Base-by-base conservation (phyloP, 2,888 invertebrate species). In the Parthenolecanium corni region DNA sequence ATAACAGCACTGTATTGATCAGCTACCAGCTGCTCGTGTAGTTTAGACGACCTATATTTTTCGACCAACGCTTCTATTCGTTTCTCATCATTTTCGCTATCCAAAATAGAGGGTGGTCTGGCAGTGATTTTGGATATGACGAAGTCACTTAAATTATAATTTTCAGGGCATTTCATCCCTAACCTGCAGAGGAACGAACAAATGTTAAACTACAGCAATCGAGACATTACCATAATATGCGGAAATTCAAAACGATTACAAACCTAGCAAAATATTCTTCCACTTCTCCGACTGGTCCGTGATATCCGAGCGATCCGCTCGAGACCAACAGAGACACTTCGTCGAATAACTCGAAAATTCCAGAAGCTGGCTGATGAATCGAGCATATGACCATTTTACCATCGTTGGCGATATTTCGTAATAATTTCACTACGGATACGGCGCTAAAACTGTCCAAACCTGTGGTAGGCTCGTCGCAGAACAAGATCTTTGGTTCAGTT, bases 381-480 rank as follows among this genome's bases (percentile, higher is more conserved):
- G 67, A 51, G 42, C 67, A 67, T 4, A 67, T 40, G 21, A 67
- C 62, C 23, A 67, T 64, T 49, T 66, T 66, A 1, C 66, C 65
- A n/a, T 49, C 64, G n/a, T 57, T 49, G 6, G 86, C 78, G 38
- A 86, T 76, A 67, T 78, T 78, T 25, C 80, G 77, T 21, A 89
- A 74, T 0, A 85, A 82, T 65, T 82, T 80, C 11, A 91, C 82
- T 0, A 94, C 87, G 20, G 83, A 82, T 65, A 82, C 82, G 0
- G 95, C 93, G 71, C 85, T 89, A 73, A 82, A 93, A 68, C 91
- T 90, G 74, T 95, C 95, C 61, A 95, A 74, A 0, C 94, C 92
- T 0, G 91, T 90, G 0, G 94, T 94, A 0, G 92, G 92, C 72
- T 95, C 95, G 71, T 95, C 95, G 72, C 92, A 93, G 75, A 94